phyloP scores from a whole-genome alignment of 2,888 invertebrate species.

The Diaperis boleti region DNA sequence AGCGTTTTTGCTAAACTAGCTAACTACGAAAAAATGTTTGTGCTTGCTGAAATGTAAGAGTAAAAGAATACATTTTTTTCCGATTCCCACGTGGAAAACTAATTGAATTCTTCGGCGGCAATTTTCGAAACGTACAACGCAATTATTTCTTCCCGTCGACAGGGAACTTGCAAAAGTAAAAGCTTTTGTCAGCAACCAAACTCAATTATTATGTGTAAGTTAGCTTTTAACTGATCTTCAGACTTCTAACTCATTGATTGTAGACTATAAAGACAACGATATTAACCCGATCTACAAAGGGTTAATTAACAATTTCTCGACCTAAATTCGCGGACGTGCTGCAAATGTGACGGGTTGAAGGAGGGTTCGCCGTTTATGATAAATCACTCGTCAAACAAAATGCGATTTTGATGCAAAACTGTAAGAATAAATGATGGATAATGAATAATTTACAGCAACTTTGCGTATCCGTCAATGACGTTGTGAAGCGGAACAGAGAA shows the following conservation, averaged over 20 bases:
- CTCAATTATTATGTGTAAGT: conserved; percentile 25
- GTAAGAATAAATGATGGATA: too few species aligned
- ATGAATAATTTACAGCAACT: too few species aligned
- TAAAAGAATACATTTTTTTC: too few species aligned
- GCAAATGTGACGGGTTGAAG: not conserved
- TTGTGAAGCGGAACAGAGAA: too few species aligned
- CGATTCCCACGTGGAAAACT: too few species aligned
- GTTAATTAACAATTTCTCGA: conserved; percentile 31
- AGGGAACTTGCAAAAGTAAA: conserved; percentile 3
- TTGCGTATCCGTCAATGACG: too few species aligned
- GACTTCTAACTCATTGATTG: conserved; percentile 35
- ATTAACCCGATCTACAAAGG: conserved; percentile 32
- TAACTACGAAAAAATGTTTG: too few species aligned
- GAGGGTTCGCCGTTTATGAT: not conserved
- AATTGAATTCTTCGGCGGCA: too few species aligned
- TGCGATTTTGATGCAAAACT: not conserved
- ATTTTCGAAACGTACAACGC: not conserved
- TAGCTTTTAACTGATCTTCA: conserved; percentile 31
- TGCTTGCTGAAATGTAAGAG: too few species aligned
- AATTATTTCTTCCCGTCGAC: conserved; percentile 23
- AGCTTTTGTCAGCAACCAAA: conserved; percentile 29
- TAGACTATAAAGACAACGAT: conserved; percentile 36
- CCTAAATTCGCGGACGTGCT: conserved; percentile 19
- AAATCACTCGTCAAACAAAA: not conserved
- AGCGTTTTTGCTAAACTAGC: too few species aligned